These are phyloP conservation scores for Branchellion lobata DNA, from an alignment of 2,888 invertebrate genomes.

Conservation along the genomic window DNA sequence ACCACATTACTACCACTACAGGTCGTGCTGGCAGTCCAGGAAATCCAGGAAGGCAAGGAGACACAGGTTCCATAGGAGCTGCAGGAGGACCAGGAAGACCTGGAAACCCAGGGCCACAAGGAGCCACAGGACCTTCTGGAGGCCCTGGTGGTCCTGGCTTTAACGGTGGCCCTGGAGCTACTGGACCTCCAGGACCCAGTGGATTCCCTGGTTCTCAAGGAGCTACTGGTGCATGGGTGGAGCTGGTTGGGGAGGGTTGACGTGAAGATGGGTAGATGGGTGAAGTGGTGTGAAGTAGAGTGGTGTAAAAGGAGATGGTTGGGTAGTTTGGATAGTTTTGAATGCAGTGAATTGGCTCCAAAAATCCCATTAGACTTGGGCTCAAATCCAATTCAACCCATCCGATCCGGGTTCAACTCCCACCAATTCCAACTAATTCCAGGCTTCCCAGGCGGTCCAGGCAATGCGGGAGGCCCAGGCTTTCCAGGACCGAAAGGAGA, in stretches of 20 bases:
- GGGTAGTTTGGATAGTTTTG: no score
- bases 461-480: background rate
- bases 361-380: no score
- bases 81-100: background rate
- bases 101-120: background rate
- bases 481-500: slow-evolving; percentile 12
- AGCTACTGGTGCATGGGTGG: background rate
- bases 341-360: no score
- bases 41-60: background rate
- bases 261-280: no score
- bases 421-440: no score
- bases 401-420: no score
- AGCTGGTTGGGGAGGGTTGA: no score
- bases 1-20: no score
- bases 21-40: background rate
- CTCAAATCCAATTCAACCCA: no score
- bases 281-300: no score
- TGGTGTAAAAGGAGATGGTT: no score
- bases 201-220: slow-evolving; percentile 9
- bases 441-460: background rate
- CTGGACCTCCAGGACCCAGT: background rate
- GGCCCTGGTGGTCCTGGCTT: background rate
- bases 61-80: background rate
- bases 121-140: background rate
- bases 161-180: background rate